Evolutionary conservation across 2,888 invertebrate species (phyloP).

Genomic region (Ditula angustiorana): DNA sequence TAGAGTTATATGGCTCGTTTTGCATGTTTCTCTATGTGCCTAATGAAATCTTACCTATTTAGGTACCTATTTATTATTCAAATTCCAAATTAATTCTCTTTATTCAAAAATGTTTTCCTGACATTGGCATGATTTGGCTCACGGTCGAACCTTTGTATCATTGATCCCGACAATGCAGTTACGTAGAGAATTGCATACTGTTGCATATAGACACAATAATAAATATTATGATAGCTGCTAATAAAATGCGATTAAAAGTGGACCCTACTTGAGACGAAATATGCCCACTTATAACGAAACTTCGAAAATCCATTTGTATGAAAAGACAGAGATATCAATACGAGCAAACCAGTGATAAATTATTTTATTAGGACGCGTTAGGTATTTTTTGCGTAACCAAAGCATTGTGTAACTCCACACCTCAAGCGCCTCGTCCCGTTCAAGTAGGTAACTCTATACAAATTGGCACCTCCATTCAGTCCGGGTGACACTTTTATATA

Average conservation of each 20-base stretch:
- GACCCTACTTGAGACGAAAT: conserved; percentile 32
- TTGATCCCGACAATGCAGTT: too few species aligned
- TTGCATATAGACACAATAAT: neutral
- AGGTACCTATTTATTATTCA: too few species aligned
- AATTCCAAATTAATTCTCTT: too few species aligned
- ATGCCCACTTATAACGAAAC: conserved; percentile 32
- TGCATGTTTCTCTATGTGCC: too few species aligned
- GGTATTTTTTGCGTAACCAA: conserved; percentile 60
- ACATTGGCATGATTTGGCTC: too few species aligned
- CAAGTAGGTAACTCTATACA: conserved; percentile 74
- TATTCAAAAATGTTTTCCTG: too few species aligned
- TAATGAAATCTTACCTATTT: too few species aligned
- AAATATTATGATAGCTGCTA: conserved; percentile 28
- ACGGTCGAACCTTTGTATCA: too few species aligned
- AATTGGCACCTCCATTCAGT: conserved; percentile 80
- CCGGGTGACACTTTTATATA: conserved; percentile 81
- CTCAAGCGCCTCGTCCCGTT: conserved; percentile 61
- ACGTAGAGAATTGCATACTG: neutral
- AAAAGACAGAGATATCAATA: conserved; percentile 16
- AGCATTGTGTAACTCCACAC: conserved; percentile 69
- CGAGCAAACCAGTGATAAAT: conserved; percentile 16
- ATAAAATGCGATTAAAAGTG: conserved; percentile 10
- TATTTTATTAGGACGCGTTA: conserved; percentile 62
- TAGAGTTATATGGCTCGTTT: too few species aligned
- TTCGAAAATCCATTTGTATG: conserved; percentile 27